Conservation (phyloP, 2,888 invertebrate species). For the Sipha maydis region DNA sequence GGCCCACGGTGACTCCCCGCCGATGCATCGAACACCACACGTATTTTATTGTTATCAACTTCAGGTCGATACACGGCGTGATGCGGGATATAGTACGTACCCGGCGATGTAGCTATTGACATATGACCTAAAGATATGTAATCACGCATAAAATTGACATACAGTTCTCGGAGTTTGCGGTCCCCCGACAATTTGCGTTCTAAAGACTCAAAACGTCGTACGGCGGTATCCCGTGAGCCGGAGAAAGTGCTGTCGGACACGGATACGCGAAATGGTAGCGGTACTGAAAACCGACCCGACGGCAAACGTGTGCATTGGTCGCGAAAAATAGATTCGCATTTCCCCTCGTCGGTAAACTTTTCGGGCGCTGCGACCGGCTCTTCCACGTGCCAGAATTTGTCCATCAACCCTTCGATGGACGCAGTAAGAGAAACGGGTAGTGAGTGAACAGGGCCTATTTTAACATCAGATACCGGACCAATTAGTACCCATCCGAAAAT, state of each 20-base stretch:
- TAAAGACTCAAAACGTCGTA: not conserved
- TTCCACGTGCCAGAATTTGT: no score
- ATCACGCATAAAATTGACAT: no score
- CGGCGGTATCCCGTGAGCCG: not conserved
- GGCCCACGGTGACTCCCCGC: not conserved
- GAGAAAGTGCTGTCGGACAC: not conserved
- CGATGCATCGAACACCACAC: no score
- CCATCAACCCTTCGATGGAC: not conserved
- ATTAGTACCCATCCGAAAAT: no score
- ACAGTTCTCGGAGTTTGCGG: no score
- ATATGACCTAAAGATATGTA: no score
- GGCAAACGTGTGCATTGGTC: not conserved
- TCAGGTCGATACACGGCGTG: slow-evolving; percentile 5
- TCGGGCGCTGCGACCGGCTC: not conserved
- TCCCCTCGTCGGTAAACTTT: not conserved
- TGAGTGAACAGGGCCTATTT: not conserved
- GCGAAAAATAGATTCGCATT: not conserved
- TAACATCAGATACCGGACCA: no score
- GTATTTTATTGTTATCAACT: not conserved
- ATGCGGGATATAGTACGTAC: not conserved
- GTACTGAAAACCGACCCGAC: no score
- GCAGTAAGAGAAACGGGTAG: not conserved
- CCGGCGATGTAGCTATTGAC: not conserved
- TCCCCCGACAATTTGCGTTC: not conserved
- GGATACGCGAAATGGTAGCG: not conserved